A percentile compares a stretch with the other conserved stretches of the same genome.
Evolutionary conservation across 2,113 vertebrate species (phyloP).

Genomic region (Phoxinus phoxinus): DNA sequence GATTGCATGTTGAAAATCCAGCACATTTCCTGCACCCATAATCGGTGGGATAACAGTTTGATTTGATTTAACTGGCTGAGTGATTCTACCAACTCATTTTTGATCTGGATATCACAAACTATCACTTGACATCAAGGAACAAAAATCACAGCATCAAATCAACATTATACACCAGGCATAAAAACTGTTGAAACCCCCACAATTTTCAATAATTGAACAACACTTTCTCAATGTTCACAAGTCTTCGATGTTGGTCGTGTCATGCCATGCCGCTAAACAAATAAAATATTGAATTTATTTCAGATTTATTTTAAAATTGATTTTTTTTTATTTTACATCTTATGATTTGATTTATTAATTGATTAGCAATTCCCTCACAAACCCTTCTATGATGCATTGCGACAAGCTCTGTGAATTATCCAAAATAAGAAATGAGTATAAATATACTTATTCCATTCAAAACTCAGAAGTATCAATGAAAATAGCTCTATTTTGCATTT

Average conservation of each 20-base stretch:
- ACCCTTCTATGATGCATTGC: too few species aligned
- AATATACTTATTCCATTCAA: too few species aligned
- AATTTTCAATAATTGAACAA: too few species aligned
- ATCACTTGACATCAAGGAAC: slow-evolving; percentile 8
- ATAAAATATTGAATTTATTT: neutral
- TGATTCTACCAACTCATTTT: neutral
- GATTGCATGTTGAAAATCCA: slow-evolving; percentile 27
- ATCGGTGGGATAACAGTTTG: neutral
- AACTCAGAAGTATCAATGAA: too few species aligned
- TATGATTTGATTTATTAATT: neutral
- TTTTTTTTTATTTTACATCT: neutral
- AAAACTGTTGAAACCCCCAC: too few species aligned
- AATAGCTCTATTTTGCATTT: too few species aligned
- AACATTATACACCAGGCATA: neutral
- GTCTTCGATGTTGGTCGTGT: too few species aligned
- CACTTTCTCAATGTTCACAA: too few species aligned
- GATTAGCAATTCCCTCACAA: too few species aligned
- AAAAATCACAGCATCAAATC: slow-evolving; percentile 2
- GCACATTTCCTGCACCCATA: slow-evolving; percentile 24
- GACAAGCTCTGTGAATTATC: neutral
- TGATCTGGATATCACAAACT: neutral
- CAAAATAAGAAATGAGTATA: neutral
- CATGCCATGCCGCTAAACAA: too few species aligned
- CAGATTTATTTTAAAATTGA: neutral
- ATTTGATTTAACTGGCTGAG: slow-evolving; percentile 24